phyloP scores from a whole-genome alignment of 2,113 vertebrate genomes.

The Balaeniceps rex region DNA sequence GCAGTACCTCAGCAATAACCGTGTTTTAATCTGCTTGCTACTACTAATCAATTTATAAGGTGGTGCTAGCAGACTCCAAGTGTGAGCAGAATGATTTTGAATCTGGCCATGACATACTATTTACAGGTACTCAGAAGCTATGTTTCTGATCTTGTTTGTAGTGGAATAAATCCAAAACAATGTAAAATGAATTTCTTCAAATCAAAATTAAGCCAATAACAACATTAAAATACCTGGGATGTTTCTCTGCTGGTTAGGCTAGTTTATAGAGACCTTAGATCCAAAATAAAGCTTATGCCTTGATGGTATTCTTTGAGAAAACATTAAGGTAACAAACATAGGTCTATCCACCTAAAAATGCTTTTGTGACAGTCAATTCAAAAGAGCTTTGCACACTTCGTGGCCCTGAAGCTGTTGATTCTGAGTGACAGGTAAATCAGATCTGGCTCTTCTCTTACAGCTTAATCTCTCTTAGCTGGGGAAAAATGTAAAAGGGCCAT shows the following conservation, averaged over 20 bases:
- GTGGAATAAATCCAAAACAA: not conserved
- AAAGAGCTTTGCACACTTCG: not conserved
- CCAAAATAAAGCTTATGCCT: not conserved
- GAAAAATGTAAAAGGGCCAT: not conserved
- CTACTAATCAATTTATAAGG: not conserved
- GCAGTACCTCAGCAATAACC: not conserved
- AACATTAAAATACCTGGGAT: not conserved
- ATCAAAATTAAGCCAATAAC: not conserved
- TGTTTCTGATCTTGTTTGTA: not conserved
- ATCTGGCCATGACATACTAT: not conserved
- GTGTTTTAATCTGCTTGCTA: not conserved
- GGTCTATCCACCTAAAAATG: not conserved
- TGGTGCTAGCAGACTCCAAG: not conserved
- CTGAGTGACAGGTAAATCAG: slow-evolving; percentile 11
- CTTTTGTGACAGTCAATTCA: not conserved
- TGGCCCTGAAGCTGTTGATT: not conserved
- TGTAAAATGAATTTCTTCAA: not conserved
- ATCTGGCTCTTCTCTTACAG: not conserved
- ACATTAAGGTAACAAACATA: not conserved
- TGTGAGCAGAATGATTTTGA: not conserved
- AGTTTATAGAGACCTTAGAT: not conserved
- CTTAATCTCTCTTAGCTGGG: not conserved
- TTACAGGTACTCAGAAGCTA: not conserved
- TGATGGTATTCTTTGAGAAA: not conserved
- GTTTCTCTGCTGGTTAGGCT: not conserved